Percentiles rank a stretch among this genome's conserved stretches.
Evolutionary conservation across 2,888 invertebrate species (phyloP).

Genomic region (Microdon myrmicae): DNA sequence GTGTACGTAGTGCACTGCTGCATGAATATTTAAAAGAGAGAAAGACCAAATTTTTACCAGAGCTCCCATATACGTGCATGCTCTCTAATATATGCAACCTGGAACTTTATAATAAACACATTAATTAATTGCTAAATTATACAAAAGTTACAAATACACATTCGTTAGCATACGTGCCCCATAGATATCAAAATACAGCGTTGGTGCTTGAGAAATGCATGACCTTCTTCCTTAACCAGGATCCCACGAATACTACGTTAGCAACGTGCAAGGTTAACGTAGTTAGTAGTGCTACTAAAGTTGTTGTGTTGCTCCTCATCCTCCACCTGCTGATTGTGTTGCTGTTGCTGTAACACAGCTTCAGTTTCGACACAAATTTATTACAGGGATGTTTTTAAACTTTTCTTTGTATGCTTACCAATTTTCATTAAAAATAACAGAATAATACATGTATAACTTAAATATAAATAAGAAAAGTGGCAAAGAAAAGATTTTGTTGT

Average conservation of each 20-base stretch:
- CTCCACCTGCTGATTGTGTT: neutral
- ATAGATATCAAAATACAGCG: neutral
- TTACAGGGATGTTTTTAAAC: constrained; percentile 44
- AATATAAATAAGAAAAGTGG: too few relatives aligned
- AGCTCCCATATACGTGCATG: constrained; percentile 13
- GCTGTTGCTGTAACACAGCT: constrained; percentile 5
- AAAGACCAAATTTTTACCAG: constrained; percentile 30
- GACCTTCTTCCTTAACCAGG: neutral
- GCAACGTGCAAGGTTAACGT: constrained; percentile 3
- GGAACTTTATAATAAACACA: constrained; percentile 47
- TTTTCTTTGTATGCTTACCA: constrained; percentile 24
- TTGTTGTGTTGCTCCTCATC: too few relatives aligned
- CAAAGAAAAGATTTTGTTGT: too few relatives aligned
- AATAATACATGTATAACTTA: too few relatives aligned
- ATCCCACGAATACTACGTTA: neutral
- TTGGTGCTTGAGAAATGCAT: neutral
- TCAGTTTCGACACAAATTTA: constrained; percentile 30
- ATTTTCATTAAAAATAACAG: constrained; percentile 23
- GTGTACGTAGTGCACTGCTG: neutral
- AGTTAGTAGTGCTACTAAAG: too few relatives aligned
- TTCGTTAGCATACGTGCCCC: constrained; percentile 30
- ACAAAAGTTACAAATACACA: constrained; percentile 48
- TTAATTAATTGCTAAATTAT: constrained; percentile 51
- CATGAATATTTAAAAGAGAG: constrained; percentile 40
- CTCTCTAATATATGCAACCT: constrained; percentile 33